phyloP scores from a whole-genome alignment of 2,888 invertebrate genomes.

The Ceramica pisi region DNA sequence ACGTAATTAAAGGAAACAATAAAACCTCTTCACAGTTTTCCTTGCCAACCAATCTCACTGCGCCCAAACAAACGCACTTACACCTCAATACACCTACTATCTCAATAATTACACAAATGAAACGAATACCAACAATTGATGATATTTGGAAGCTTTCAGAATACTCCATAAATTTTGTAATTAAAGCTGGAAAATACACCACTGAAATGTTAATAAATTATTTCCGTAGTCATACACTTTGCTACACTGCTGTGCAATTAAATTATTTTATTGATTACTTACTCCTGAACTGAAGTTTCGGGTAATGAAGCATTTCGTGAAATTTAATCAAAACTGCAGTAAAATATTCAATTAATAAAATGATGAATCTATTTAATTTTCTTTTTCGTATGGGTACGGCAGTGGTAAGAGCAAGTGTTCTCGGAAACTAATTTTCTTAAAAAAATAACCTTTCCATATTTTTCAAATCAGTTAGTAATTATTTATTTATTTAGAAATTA shows the following conservation, averaged over 20 bases:
- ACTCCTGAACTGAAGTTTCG: background rate
- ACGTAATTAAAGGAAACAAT: background rate
- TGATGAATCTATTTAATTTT: no score
- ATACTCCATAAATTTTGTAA: background rate
- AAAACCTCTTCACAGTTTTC: background rate
- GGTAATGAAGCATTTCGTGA: background rate
- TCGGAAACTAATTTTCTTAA: background rate
- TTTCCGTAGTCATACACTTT: background rate
- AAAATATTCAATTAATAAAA: background rate
- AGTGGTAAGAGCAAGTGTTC: no score
- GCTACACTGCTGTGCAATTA: background rate
- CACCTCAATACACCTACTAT: background rate
- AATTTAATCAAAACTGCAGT: background rate
- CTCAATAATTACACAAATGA: background rate
- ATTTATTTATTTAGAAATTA: background rate
- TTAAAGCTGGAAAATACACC: background rate
- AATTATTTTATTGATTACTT: constrained; percentile 7
- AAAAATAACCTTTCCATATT: background rate
- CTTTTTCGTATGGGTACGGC: no score
- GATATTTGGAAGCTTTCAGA: background rate
- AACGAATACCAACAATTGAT: background rate
- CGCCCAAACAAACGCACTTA: background rate
- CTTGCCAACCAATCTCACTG: background rate
- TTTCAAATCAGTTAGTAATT: background rate
- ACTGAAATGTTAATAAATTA: constrained; percentile 6